Conservation (phyloP, 2,888 invertebrate genomes). For the Caenorhabditis doughertyi region DNA sequence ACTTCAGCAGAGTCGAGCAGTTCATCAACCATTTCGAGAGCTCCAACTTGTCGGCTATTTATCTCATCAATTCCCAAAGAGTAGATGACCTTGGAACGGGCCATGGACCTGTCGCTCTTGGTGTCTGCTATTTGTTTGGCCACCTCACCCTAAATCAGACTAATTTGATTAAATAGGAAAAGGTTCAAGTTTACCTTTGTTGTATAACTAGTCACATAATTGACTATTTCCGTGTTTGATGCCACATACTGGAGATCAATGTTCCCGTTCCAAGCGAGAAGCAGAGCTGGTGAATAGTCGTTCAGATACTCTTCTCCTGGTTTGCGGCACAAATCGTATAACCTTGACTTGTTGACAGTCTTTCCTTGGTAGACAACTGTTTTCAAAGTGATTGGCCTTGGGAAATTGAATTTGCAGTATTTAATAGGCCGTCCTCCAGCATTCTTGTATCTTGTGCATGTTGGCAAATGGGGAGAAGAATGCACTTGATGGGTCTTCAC, state of each 20-base stretch:
- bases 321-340: neutral
- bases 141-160: neutral
- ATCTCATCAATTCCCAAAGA: neutral
- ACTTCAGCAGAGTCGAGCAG: conserved; percentile 4
- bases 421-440: neutral
- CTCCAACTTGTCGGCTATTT: conserved; percentile 10
- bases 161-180: no score
- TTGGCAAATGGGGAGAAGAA: no score
- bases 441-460: neutral
- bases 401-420: conserved; percentile 1
- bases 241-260: conserved; percentile 15
- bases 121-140: conserved; percentile 6
- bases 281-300: conserved; percentile 1
- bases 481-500: no score
- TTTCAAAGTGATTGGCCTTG: neutral
- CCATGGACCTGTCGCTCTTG: neutral
- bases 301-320: neutral
- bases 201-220: conserved; percentile 5
- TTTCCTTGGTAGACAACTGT: neutral
- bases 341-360: neutral
- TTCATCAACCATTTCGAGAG: conserved; percentile 9
- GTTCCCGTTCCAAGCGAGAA: conserved; percentile 12
- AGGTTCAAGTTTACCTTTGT: neutral
- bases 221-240: neutral
- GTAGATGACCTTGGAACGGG: neutral